Evolutionary conservation across 2,888 invertebrate genomes (phyloP).

Genomic region (Acronicta psi): DNA sequence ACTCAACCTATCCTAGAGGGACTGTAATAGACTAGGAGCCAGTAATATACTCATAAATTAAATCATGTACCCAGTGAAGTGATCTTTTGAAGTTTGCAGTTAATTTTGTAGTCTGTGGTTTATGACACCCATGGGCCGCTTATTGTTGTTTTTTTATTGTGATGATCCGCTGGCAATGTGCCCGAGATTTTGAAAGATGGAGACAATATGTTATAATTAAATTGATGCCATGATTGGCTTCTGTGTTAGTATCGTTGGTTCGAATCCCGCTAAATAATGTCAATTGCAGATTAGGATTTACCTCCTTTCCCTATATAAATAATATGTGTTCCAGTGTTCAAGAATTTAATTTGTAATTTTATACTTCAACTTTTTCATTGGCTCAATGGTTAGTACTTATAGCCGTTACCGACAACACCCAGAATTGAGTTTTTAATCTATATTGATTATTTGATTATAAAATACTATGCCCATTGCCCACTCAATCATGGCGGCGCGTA

Average conservation of each 20-base stretch:
- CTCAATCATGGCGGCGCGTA: conserved; percentile 18
- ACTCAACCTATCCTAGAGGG: conserved; percentile 41
- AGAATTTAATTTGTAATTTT: too few relatives aligned
- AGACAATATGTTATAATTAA: background rate
- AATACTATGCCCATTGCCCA: conserved; percentile 8
- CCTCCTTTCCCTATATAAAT: too few relatives aligned
- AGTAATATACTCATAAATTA: conserved; percentile 36
- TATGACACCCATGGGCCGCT: conserved; percentile 40
- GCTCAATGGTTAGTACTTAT: too few relatives aligned
- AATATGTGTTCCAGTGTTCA: too few relatives aligned
- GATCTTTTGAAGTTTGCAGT: conserved; percentile 73
- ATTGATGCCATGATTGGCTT: background rate
- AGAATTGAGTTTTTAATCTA: too few relatives aligned
- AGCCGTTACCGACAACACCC: too few relatives aligned
- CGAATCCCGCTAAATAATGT: too few relatives aligned
- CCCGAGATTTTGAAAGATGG: conserved; percentile 14
- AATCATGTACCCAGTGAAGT: conserved; percentile 19
- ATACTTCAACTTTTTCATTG: too few relatives aligned
- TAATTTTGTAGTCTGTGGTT: conserved; percentile 56
- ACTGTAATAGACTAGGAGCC: conserved; percentile 15
- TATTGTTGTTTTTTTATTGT: conserved; percentile 34
- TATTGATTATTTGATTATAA: background rate
- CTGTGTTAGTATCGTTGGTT: background rate
- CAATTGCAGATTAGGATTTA: too few relatives aligned
- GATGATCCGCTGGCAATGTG: conserved; percentile 38